phyloP scores from a whole-genome alignment of 2,888 invertebrate genomes.

The Drosophila diplacantha region DNA sequence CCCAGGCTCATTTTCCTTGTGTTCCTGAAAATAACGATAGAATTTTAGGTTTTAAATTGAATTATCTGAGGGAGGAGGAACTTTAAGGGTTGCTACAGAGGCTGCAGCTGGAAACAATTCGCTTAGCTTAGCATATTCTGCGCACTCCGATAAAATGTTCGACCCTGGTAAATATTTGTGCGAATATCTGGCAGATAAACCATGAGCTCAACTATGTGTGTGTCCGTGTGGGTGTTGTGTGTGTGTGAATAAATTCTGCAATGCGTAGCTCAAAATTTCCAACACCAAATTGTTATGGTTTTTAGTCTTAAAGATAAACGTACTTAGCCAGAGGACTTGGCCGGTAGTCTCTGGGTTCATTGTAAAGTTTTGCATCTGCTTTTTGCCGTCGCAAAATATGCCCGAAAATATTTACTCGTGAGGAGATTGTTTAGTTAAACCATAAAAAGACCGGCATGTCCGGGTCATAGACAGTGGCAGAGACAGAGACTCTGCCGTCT shows the following conservation, averaged over 20 bases:
- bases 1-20: neutral
- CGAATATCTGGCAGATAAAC: conserved; percentile 60
- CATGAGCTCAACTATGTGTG: conserved; percentile 40
- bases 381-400: conserved; percentile 49
- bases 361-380: conserved; percentile 54
- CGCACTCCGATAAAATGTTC: conserved; percentile 34
- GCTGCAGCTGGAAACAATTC: conserved; percentile 8
- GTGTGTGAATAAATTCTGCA: conserved; percentile 52
- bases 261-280: conserved; percentile 66
- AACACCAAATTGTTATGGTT: conserved; percentile 65
- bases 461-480: neutral
- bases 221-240: conserved; percentile 20
- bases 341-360: conserved; percentile 46
- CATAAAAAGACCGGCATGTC: conserved; percentile 67
- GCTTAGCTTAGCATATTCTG: conserved; percentile 39
- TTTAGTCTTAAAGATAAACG: conserved; percentile 46
- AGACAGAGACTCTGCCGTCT: conserved; percentile 17
- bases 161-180: conserved; percentile 61
- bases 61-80: conserved; percentile 11
- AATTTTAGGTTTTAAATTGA: conserved; percentile 15
- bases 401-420: conserved; percentile 71
- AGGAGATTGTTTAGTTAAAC: conserved; percentile 71
- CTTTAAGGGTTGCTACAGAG: conserved; percentile 14
- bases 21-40: neutral
- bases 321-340: conserved; percentile 35